Conservation (phyloP, 2,113 vertebrate species). For the Phrynosoma platyrhinos region DNA sequence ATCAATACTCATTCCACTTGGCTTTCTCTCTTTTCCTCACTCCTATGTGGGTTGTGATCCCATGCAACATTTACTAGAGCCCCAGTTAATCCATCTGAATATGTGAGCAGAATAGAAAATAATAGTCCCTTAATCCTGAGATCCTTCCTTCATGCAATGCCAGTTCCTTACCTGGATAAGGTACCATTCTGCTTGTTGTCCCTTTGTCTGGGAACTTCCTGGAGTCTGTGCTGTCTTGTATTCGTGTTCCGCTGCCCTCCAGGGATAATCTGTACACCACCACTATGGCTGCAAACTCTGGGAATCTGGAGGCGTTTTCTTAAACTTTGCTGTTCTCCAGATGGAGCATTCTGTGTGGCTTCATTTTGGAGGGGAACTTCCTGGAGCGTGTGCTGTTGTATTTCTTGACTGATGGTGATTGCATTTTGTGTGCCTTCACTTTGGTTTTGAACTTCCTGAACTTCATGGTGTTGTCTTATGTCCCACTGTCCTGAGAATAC, state of each 20-base stretch:
- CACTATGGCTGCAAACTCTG: no score
- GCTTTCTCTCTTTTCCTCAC: not conserved
- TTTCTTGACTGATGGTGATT: not conserved
- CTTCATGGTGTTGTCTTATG: not conserved
- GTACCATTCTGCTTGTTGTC: not conserved
- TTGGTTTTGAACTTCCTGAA: not conserved
- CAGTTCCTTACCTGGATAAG: conserved; percentile 1
- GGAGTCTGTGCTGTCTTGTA: not conserved
- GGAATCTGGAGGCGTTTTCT: no score
- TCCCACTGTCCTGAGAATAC: not conserved
- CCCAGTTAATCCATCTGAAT: not conserved
- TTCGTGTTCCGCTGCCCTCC: not conserved
- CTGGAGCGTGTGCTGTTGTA: not conserved
- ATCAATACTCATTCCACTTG: not conserved
- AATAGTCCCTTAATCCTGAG: no score
- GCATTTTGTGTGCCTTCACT: not conserved
- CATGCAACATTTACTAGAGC: not conserved
- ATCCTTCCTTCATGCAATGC: no score
- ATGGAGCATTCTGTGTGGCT: not conserved
- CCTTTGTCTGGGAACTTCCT: not conserved
- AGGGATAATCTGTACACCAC: not conserved
- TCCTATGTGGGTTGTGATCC: not conserved
- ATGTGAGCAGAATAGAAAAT: not conserved
- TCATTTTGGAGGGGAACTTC: not conserved
- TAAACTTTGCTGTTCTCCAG: not conserved